Conservation (phyloP, 2,888 invertebrate genomes). For the Linnaemya vulpina region DNA sequence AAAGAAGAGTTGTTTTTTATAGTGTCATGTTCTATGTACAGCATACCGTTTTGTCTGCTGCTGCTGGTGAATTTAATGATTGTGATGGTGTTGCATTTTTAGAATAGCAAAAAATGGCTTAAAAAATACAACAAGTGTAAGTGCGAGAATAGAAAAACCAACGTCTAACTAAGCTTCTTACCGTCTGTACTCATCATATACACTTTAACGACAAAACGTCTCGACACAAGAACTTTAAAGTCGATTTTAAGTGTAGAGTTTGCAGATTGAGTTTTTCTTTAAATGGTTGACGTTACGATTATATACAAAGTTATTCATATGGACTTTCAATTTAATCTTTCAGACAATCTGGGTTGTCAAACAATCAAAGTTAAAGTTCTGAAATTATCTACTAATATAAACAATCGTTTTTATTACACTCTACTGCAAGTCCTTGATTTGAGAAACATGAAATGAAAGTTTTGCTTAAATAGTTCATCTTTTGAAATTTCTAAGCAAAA, state of each 20-base stretch:
- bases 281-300: not conserved
- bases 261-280: not conserved
- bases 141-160: slow-evolving; percentile 23
- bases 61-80: slow-evolving; percentile 51
- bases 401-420: not conserved
- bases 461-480: not conserved
- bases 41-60: slow-evolving; percentile 36
- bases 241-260: slow-evolving; percentile 41
- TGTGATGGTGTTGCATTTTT: slow-evolving; percentile 61
- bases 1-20: slow-evolving; percentile 30
- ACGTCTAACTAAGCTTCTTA: slow-evolving; percentile 70
- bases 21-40: not conserved
- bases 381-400: too few relatives aligned
- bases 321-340: too few relatives aligned
- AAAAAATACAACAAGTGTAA: slow-evolving; percentile 19
- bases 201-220: slow-evolving; percentile 58
- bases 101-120: slow-evolving; percentile 26
- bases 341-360: too few relatives aligned
- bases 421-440: not conserved
- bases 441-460: slow-evolving; percentile 6
- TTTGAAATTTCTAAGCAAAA: not conserved
- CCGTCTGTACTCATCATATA: slow-evolving; percentile 64
- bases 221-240: slow-evolving; percentile 47
- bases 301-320: not conserved
- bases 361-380: too few relatives aligned